phyloP scores from a whole-genome alignment of 2,888 invertebrate genomes.

The Abrostola triplasia region DNA sequence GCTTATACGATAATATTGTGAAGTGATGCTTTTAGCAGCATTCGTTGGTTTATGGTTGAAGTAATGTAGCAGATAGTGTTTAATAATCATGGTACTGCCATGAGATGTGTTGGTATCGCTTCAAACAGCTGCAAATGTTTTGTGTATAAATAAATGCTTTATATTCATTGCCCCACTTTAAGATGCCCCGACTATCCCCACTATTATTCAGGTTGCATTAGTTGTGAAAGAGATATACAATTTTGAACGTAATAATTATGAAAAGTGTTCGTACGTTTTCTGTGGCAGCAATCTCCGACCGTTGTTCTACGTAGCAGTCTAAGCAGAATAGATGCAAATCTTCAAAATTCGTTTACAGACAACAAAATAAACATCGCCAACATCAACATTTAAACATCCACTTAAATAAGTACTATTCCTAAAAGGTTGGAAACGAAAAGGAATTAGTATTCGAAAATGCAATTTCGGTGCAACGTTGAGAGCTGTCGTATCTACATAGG shows the following conservation, averaged over 20 bases:
- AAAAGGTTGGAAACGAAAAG: constrained; percentile 68
- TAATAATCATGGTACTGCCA: constrained; percentile 45
- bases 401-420: constrained; percentile 55
- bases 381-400: constrained; percentile 44
- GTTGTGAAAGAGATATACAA: too few relatives aligned
- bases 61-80: constrained; percentile 52
- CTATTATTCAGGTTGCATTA: too few relatives aligned
- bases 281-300: too few relatives aligned
- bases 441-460: constrained; percentile 87
- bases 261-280: too few relatives aligned
- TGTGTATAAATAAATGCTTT: constrained; percentile 43
- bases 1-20: constrained; percentile 34
- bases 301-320: too few relatives aligned
- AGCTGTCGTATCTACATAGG: constrained; percentile 72
- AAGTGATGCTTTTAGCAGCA: constrained; percentile 52
- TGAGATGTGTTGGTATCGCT: constrained; percentile 43
- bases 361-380: constrained; percentile 9
- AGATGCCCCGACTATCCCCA: not conserved
- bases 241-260: too few relatives aligned
- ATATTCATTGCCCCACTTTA: constrained; percentile 42
- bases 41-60: constrained; percentile 45
- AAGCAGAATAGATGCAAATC: not conserved
- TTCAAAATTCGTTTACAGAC: constrained; percentile 1
- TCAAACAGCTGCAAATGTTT: constrained; percentile 44
- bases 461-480: constrained; percentile 84